Conservation (phyloP, 2,113 vertebrate genomes). For the Ceyx melanurus region DNA sequence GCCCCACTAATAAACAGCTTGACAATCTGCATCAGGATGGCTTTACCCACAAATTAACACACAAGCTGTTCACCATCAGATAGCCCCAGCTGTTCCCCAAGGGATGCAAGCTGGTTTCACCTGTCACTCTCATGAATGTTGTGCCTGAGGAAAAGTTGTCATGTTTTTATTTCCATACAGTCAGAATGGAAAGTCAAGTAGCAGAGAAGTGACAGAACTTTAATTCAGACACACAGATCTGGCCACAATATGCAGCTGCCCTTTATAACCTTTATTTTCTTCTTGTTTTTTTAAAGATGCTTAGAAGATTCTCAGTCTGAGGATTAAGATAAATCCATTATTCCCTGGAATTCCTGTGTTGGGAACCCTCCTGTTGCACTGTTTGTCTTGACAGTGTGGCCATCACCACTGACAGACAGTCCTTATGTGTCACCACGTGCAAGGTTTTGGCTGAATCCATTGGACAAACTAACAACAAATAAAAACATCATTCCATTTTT, state of each 20-base stretch:
- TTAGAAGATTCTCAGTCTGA: background rate
- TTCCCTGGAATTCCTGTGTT: background rate
- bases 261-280: background rate
- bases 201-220: background rate
- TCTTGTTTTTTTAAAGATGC: background rate
- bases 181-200: background rate
- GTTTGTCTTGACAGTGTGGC: background rate
- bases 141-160: background rate
- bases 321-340: background rate
- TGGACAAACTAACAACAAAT: background rate
- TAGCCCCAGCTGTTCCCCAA: background rate
- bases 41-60: background rate
- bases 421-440: background rate
- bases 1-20: background rate
- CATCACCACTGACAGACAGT: background rate
- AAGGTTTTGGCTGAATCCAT: background rate
- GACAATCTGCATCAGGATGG: background rate
- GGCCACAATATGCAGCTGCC: background rate
- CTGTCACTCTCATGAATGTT: background rate
- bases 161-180: background rate
- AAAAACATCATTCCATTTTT: background rate
- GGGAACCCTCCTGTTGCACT: background rate
- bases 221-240: background rate
- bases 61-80: background rate
- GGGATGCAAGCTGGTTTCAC: background rate